Evolutionary conservation across 2,113 vertebrate species (phyloP).

Genomic region (Hippocampus barbouri): DNA sequence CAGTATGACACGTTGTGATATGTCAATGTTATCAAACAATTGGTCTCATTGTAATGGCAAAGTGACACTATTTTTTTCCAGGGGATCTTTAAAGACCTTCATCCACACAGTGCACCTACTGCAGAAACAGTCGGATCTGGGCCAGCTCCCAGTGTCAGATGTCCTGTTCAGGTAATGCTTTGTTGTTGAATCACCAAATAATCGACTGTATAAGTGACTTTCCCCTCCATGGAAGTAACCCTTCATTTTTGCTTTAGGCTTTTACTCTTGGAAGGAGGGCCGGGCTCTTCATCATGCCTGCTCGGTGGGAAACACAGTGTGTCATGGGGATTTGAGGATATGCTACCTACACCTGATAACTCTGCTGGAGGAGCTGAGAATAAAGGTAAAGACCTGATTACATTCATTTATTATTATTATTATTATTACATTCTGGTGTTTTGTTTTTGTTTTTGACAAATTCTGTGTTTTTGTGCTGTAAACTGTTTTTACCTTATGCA

Average conservation of each 20-base stretch:
- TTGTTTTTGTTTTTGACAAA: neutral
- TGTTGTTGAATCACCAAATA: slow-evolving; percentile 1
- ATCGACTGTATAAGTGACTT: neutral
- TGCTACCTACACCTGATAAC: slow-evolving; percentile 92
- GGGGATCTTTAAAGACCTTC: slow-evolving; percentile 97
- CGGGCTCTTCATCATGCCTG: slow-evolving; percentile 93
- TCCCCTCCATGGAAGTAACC: neutral
- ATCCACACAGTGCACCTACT: slow-evolving; percentile 97
- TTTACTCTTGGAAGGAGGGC: slow-evolving; percentile 92
- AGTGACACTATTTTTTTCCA: slow-evolving; percentile 42
- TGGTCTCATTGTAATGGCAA: slow-evolving; percentile 18
- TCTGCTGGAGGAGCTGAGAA: slow-evolving; percentile 82
- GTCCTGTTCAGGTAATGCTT: slow-evolving; percentile 89
- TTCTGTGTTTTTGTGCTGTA: neutral
- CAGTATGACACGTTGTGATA: neutral
- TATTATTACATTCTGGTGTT: neutral
- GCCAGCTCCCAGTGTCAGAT: slow-evolving; percentile 90
- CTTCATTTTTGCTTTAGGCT: slow-evolving; percentile 73
- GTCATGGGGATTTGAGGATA: slow-evolving; percentile 98
- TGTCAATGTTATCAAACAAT: neutral
- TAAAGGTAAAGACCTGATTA: slow-evolving; percentile 78
- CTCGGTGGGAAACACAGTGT: slow-evolving; percentile 95
- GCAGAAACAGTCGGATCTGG: slow-evolving; percentile 94
- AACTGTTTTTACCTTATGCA: neutral
- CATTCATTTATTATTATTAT: neutral